phyloP scores from a whole-genome alignment of 2,888 invertebrate species.

The Dryadula phaetusa region DNA sequence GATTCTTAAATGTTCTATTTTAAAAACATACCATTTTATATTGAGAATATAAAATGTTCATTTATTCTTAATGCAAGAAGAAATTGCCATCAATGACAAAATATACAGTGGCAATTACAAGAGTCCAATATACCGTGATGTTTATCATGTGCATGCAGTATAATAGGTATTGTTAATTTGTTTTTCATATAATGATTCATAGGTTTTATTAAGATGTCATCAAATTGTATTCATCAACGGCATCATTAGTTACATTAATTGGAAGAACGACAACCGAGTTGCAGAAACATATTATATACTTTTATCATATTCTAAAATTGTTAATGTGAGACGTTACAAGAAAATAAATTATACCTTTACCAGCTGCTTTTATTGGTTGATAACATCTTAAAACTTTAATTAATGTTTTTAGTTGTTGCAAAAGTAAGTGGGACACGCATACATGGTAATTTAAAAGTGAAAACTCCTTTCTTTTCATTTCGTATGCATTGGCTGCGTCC shows the following conservation, averaged over 20 bases:
- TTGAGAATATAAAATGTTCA: background rate
- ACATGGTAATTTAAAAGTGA: constrained; percentile 28
- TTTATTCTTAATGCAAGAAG: background rate
- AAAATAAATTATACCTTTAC: constrained; percentile 14
- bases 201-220: background rate
- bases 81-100: background rate
- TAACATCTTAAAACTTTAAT: constrained; percentile 25
- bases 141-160: constrained; percentile 6
- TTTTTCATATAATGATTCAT: constrained; percentile 7
- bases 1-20: too few species aligned
- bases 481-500: constrained; percentile 16
- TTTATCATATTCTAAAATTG: background rate
- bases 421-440: constrained; percentile 21
- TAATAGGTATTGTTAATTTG: constrained; percentile 13
- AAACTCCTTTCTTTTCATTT: constrained; percentile 28
- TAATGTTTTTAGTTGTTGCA: constrained; percentile 21
- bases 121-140: background rate
- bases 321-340: background rate
- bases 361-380: constrained; percentile 9
- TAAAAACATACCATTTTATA: too few species aligned
- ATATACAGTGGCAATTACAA: background rate
- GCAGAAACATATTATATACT: background rate
- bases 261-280: background rate
- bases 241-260: background rate
- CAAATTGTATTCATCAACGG: constrained; percentile 14